These are phyloP conservation scores for Tipula lateralis DNA, from an alignment of 2,888 invertebrate genomes.

Conservation along the genomic window DNA sequence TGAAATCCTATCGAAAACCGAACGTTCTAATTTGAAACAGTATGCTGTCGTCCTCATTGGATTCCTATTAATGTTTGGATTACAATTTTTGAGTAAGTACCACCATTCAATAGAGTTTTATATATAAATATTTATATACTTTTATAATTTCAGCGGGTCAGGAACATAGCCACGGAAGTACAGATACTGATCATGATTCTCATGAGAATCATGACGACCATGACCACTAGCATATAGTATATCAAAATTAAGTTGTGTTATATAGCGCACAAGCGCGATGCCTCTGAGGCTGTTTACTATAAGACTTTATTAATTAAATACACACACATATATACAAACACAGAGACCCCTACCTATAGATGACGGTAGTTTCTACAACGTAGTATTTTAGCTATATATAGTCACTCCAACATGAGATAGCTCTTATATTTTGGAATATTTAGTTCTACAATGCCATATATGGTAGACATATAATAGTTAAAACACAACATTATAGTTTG, in stretches of 20 bases:
- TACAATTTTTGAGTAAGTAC: conserved; percentile 46
- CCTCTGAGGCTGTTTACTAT: neutral
- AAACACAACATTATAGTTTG: neutral
- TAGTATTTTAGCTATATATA: neutral
- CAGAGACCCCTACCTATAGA: neutral
- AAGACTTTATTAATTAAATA: neutral
- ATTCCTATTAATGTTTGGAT: conserved; percentile 67
- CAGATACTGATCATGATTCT: neutral
- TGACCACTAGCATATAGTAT: neutral
- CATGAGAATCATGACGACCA: neutral
- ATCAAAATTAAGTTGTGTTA: neutral
- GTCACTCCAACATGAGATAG: too few species aligned
- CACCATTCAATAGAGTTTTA: neutral
- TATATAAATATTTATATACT: neutral
- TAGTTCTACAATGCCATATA: neutral
- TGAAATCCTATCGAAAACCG: conserved; percentile 67
- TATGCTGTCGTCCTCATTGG: conserved; percentile 63
- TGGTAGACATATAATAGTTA: neutral
- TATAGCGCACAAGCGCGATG: neutral
- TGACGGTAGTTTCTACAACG: neutral
- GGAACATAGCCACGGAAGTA: neutral
- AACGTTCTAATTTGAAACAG: conserved; percentile 57
- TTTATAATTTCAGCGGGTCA: neutral
- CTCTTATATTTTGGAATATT: neutral
- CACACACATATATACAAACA: neutral